Evolutionary conservation across 2,888 invertebrate genomes (phyloP), one percentile per base, ranked within the genome.

Genomic region (Lasius fuliginosus): DNA sequence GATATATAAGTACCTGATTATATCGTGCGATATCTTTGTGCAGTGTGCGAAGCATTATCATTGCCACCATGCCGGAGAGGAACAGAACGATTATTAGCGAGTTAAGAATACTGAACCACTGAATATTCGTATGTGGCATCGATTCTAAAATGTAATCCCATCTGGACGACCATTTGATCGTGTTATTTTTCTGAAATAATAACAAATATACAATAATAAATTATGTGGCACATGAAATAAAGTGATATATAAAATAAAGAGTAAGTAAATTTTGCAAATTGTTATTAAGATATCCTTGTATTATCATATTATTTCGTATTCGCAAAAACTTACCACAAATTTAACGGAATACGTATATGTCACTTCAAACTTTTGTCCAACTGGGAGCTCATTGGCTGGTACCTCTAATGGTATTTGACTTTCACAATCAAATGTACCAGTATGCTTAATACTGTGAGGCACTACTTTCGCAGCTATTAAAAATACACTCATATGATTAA

Each of bases 91-190:
- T 99, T 82, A 99, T 99, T 91, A 99, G 96, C 0, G 99, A 99
- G 95, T 99, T 99, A 86, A 99, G 96, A 93, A 99, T 99, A 89
- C 99, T 99, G 95, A 99, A 99, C 99, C 99, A 99, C 95, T 99
- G 99, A 92, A 99, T 99, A 94, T 99, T 99, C 0, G 99, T 98
- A 94, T 99, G 99, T 0, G 99, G 99, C 98, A 99, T 99, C 0
- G 99, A 99, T 95, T 99, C 99, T 84, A 99, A 95, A 87, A 99
- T 99, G 95, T 99, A 99, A 95, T 99, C 99, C 99, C 99, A 99
- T 93, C 99, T 96, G 0, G 99, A 99, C 0, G 99, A 99, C 99
- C 99, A 99, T 95, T 99, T 99, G 18, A 99, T 97, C 0, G 96
- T 96, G 94, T 98, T 97, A 92, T 98, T 97, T 93, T 96, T 96